Evolutionary conservation across 2,113 vertebrate species (phyloP).

Genomic region (Vombatus ursinus): DNA sequence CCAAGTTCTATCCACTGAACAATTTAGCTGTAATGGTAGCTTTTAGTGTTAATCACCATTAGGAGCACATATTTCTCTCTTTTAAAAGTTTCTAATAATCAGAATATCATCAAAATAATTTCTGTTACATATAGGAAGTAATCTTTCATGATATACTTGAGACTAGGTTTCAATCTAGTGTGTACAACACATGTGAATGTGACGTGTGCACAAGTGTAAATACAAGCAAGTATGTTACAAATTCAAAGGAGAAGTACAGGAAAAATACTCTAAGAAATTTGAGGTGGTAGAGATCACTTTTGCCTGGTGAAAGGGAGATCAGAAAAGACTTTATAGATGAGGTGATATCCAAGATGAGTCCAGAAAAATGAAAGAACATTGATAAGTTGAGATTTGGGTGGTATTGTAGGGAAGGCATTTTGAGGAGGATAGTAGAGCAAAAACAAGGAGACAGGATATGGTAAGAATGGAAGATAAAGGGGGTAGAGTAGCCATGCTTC

Average conservation of each 20-base stretch:
- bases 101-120: neutral
- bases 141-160: neutral
- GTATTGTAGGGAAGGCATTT: neutral
- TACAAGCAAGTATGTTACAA: neutral
- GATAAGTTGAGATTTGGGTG: neutral
- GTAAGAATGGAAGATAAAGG: too few relatives aligned
- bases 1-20: too few relatives aligned
- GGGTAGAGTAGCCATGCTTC: too few relatives aligned
- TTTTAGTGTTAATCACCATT: too few relatives aligned
- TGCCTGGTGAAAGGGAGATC: neutral
- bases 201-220: neutral
- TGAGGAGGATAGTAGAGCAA: neutral
- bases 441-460: too few relatives aligned
- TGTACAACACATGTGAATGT: neutral
- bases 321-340: too few relatives aligned
- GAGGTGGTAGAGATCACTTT: neutral
- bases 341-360: neutral
- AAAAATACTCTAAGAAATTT: neutral
- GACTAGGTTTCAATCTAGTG: neutral
- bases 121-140: neutral
- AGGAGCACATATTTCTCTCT: too few relatives aligned
- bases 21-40: too few relatives aligned
- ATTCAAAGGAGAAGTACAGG: neutral
- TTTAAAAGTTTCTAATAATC: neutral
- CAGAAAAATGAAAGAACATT: neutral